phyloP scores from a whole-genome alignment of 2,113 vertebrate species.

The Tragelaphus imberbis region DNA sequence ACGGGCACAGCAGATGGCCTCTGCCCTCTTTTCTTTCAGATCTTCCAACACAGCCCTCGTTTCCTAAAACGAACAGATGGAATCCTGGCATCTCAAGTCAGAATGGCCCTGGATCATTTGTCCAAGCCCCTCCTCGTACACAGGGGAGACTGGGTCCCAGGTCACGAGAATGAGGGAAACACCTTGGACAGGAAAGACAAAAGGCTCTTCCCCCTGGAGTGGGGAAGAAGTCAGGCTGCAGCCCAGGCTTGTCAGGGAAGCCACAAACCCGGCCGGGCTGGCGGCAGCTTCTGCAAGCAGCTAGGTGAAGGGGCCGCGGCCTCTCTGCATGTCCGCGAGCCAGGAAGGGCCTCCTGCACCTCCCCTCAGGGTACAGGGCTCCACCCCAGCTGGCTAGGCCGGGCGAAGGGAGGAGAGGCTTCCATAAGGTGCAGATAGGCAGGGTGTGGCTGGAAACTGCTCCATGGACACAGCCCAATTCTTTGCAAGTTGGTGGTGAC shows the following conservation, averaged over 20 bases:
- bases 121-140: background rate
- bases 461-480: fast-evolving
- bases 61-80: background rate
- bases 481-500: background rate
- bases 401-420: background rate
- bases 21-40: background rate
- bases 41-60: background rate
- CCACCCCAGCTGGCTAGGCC: background rate
- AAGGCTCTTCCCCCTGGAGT: background rate
- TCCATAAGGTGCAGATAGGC: background rate
- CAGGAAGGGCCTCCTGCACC: background rate
- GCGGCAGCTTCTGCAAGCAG: background rate
- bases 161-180: background rate
- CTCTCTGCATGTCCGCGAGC: background rate
- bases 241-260: background rate
- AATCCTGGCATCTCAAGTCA: background rate
- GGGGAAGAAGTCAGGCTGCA: background rate
- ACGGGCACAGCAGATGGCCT: fast-evolving
- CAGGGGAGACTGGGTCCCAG: background rate
- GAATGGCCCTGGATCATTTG: background rate
- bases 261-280: fast-evolving
- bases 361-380: background rate
- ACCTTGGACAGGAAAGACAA: background rate
- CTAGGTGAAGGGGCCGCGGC: too few species aligned
- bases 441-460: background rate